A percentile compares a stretch with the other conserved stretches of the same genome.
phyloP scores from a whole-genome alignment of 1,140 invertebrate genomes.

The Pentalonia nigronervosa region DNA sequence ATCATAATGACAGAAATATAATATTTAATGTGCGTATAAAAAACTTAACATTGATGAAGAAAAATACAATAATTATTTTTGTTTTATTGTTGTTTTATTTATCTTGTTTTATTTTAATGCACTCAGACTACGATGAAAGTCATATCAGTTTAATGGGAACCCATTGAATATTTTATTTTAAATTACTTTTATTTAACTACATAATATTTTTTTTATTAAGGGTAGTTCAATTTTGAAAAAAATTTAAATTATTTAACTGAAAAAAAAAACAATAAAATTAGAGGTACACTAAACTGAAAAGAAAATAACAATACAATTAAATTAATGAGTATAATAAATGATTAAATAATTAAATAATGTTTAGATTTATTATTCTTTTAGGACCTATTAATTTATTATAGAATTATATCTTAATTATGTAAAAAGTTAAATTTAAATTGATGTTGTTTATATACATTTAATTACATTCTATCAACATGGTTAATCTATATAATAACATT shows the following conservation, averaged over 20 bases:
- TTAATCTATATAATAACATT: not conserved
- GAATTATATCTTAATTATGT: not conserved
- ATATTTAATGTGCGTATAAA: no score
- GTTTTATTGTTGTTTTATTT: no score
- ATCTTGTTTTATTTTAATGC: no score
- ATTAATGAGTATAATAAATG: not conserved
- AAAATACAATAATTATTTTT: no score
- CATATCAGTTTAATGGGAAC: no score
- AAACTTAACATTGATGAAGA: no score
- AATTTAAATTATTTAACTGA: not conserved
- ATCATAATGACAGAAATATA: no score
- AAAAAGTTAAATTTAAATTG: not conserved
- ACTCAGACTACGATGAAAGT: no score
- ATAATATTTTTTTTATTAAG: not conserved
- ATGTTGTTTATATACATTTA: not conserved
- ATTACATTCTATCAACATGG: not conserved
- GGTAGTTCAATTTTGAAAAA: not conserved
- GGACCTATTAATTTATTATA: not conserved
- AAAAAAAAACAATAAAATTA: not conserved
- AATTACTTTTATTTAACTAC: not conserved
- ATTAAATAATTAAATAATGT: not conserved
- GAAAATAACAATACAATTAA: not conserved
- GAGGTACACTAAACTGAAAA: not conserved
- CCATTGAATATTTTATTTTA: not conserved
- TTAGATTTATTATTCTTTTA: constrained; percentile 15